Base-by-base conservation (phyloP, 2,888 invertebrate species). In the Troides oblongomaculatus region DNA sequence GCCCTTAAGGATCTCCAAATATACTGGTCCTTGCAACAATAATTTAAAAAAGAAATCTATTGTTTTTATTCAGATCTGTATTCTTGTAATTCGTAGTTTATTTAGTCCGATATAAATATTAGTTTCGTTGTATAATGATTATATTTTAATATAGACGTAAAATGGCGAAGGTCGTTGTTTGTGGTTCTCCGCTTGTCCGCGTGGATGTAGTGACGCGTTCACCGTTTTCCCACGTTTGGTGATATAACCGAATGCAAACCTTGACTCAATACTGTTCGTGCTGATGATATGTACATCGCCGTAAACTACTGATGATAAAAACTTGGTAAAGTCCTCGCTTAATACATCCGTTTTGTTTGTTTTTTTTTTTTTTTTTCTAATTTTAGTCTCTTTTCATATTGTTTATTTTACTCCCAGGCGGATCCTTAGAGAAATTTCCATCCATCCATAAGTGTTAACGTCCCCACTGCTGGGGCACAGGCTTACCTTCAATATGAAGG, bases 211-310 rank as follows among this genome's bases (percentile, higher is more conserved):
- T 57, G 57, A 21, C 57, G 57, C 5, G 21, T n/a, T 57, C 21
- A n/a, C 21, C 56, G 21, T 21, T 21, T 57, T 21, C 57, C 21
- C 21, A 61, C 63, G 50, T 76, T 76, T 73, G 74, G 73, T 75
- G 76, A 81, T 79, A 77, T 75, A 76, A 77, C 71, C 64, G 63
- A 73, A 73, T 77, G 75, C 77, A 77, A 62, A 64, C 59, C 60
- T 62, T 39, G 66, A 46, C 56, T 57, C 66, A 63, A 18, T 63
- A n/a, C 12, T n/a, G 23, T 17, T 61, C 61, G 21, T 61, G 36
- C 21, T 25, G 18, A 10, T 25, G 12, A 36, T 36, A 30, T 36
- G 39, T 21, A n/a, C 12, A 8, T 43, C n/a, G 36, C 21, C n/a
- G 36, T 43, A 21, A 62, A 62, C 23, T 50, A 7, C 50, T 50